A percentile compares a stretch with the other conserved stretches of the same genome.
Evolutionary conservation across 2,113 vertebrate species (phyloP).

Genomic region (Lynx canadensis): DNA sequence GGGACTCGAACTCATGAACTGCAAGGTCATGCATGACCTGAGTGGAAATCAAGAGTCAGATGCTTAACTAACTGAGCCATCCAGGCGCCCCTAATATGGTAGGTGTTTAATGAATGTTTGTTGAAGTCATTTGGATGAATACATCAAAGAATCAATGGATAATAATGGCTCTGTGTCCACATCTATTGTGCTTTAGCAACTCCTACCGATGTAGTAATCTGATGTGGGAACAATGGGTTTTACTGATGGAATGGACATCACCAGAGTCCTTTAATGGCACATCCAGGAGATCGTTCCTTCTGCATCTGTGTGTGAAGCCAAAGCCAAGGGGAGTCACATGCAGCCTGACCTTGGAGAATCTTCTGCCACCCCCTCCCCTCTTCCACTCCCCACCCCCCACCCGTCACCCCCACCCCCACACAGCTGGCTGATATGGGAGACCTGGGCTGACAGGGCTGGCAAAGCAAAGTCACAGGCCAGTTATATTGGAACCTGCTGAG

Average conservation of each 20-base stretch:
- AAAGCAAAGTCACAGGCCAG: background rate
- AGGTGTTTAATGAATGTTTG: background rate
- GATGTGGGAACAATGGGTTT: background rate
- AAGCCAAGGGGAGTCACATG: background rate
- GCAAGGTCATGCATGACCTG: too few species aligned
- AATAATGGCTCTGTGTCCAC: too few species aligned
- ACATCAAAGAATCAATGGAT: background rate
- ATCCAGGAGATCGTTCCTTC: background rate
- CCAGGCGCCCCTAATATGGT: background rate
- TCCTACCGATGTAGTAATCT: background rate
- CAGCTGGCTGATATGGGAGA: background rate
- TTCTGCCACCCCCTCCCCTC: background rate
- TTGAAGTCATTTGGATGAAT: background rate
- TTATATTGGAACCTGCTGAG: background rate
- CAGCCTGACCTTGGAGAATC: background rate
- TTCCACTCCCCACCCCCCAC: fast-evolving
- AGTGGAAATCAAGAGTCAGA: too few species aligned
- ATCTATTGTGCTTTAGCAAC: background rate
- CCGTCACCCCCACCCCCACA: background rate
- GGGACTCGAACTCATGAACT: too few species aligned
- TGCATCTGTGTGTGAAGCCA: too few species aligned
- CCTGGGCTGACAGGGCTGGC: background rate
- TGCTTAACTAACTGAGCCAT: too few species aligned
- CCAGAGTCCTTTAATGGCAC: background rate
- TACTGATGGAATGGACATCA: background rate